Percentiles rank a stretch among this genome's conserved stretches.
phyloP scores from a whole-genome alignment of 2,113 vertebrate species.

The Uria aalge region DNA sequence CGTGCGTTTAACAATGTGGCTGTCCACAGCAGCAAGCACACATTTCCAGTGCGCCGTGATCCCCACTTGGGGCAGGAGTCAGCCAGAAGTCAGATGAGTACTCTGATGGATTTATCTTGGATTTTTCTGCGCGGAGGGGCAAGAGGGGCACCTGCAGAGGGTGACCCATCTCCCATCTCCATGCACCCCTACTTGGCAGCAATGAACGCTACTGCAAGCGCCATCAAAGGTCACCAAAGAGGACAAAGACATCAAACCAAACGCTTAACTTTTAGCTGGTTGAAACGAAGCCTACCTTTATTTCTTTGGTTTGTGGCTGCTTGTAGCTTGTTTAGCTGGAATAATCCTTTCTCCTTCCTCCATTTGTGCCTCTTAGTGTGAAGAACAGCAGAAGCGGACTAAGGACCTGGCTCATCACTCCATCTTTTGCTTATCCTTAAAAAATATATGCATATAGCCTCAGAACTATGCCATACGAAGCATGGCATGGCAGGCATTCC shows the following conservation, averaged over 20 bases:
- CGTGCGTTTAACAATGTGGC: rapidly evolving
- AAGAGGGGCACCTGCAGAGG: background rate
- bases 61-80: background rate
- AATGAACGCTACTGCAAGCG: background rate
- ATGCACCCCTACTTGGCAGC: background rate
- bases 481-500: background rate
- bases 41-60: rapidly evolving
- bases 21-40: background rate
- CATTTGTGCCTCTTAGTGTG: background rate
- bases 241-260: background rate
- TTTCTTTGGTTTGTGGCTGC: background rate
- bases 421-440: background rate
- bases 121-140: background rate
- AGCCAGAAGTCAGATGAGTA: background rate
- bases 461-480: background rate
- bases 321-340: background rate
- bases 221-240: background rate
- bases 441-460: background rate
- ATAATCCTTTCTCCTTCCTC: background rate
- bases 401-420: background rate
- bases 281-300: background rate
- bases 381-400: background rate
- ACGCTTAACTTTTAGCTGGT: background rate
- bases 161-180: background rate
- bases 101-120: background rate